A percentile compares a stretch with the other conserved stretches of the same genome.
These are phyloP conservation scores for Apotomis turbidana DNA, from an alignment of 2,888 invertebrate genomes.

Conservation along the genomic window DNA sequence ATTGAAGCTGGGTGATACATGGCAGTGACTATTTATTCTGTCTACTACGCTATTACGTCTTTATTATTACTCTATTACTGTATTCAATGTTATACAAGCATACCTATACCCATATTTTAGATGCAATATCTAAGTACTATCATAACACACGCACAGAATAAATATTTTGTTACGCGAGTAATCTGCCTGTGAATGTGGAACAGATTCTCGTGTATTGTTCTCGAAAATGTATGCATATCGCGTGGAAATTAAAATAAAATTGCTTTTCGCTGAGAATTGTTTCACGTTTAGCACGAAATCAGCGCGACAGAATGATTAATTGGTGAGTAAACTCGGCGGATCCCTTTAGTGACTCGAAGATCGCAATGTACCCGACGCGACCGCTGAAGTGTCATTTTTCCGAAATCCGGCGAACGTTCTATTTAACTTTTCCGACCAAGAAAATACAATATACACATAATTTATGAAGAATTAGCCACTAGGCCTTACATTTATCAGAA, in stretches of 20 bases:
- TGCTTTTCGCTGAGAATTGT: slow-evolving; percentile 18
- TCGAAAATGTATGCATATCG: not conserved
- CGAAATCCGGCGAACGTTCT: not conserved
- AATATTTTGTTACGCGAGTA: not conserved
- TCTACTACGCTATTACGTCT: not conserved
- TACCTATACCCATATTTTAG: not conserved
- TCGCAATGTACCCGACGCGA: slow-evolving; percentile 2
- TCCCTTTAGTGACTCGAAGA: slow-evolving; percentile 8
- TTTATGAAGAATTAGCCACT: not conserved
- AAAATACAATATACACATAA: not conserved
- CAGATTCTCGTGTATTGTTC: slow-evolving; percentile 7
- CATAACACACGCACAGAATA: not conserved
- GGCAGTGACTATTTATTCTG: slow-evolving; percentile 12
- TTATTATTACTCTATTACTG: not conserved
- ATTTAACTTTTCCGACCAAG: not conserved
- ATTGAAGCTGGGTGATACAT: slow-evolving; percentile 31
- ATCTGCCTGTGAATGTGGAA: not conserved
- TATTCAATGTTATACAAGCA: not conserved
- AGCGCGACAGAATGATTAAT: slow-evolving; percentile 37
- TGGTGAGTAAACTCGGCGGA: slow-evolving; percentile 13
- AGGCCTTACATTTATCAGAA: not conserved
- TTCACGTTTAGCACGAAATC: slow-evolving; percentile 31
- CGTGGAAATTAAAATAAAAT: slow-evolving; percentile 12
- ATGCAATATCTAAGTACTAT: not conserved
- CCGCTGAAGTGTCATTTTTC: not conserved